These are phyloP conservation scores for Cyrtonyx montezumae DNA, from an alignment of 2,113 vertebrate genomes.

Conservation along the genomic window DNA sequence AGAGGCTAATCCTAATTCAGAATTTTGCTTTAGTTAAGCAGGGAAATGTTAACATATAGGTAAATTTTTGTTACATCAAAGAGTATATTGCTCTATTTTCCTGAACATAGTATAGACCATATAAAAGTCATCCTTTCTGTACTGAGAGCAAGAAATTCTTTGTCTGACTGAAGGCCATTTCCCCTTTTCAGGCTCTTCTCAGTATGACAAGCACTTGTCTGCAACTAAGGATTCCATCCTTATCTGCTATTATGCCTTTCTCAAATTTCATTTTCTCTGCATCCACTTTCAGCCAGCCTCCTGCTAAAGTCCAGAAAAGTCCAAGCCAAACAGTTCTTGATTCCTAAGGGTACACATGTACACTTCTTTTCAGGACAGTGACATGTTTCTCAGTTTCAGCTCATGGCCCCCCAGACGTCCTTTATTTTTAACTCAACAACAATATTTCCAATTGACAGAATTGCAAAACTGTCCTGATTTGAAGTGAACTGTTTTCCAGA, in stretches of 20 bases:
- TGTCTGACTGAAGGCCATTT: neutral
- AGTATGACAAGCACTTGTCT: neutral
- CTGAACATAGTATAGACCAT: neutral
- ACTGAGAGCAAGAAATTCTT: neutral
- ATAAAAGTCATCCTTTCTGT: neutral
- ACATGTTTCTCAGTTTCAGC: neutral
- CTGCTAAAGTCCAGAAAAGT: neutral
- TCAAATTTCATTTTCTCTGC: neutral
- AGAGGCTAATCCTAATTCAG: neutral
- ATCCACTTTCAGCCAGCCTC: neutral
- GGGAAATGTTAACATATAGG: neutral
- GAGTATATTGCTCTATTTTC: neutral
- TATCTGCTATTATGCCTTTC: neutral
- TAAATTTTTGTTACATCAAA: neutral
- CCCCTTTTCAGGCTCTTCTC: neutral
- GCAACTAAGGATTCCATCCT: neutral
- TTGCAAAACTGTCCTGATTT: conserved; percentile 13
- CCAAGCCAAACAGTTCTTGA: neutral
- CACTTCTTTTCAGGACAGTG: neutral
- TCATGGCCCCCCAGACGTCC: neutral
- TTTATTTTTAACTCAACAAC: neutral
- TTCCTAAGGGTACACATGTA: neutral
- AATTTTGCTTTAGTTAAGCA: neutral
- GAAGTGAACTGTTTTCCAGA: conserved; percentile 10
- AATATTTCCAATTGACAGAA: neutral